These are phyloP conservation scores for Enteromius argenteus DNA, from an alignment of 2,797 vertebrate genomes.

Conservation along the genomic window DNA sequence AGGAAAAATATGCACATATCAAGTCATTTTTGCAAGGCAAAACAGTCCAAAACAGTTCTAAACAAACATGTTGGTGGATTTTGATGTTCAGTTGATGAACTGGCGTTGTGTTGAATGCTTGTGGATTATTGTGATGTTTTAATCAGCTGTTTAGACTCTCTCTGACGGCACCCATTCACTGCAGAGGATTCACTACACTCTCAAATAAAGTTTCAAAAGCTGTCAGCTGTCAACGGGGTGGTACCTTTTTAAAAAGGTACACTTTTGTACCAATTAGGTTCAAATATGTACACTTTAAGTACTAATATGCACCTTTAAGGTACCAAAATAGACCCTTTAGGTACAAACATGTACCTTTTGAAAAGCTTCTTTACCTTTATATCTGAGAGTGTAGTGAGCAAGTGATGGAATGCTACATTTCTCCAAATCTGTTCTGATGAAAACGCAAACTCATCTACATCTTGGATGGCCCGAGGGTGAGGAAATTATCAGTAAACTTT, in stretches of 20 bases:
- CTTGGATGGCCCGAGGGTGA: not conserved
- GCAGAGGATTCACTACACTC: not conserved
- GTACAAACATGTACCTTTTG: too few relatives aligned
- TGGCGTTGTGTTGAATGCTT: not conserved
- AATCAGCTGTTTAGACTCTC: not conserved
- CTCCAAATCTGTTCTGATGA: not conserved
- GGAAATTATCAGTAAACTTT: not conserved
- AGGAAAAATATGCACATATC: not conserved
- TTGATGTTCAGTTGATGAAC: not conserved
- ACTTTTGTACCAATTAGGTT: too few relatives aligned
- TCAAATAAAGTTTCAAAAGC: too few relatives aligned
- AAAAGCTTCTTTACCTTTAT: too few relatives aligned
- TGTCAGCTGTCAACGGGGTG: too few relatives aligned
- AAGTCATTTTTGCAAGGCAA: not conserved
- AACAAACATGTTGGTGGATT: not conserved
- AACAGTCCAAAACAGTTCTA: not conserved
- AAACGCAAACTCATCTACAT: not conserved
- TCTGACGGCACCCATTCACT: not conserved
- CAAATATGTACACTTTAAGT: too few relatives aligned
- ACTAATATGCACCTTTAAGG: too few relatives aligned
- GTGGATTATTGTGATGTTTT: not conserved
- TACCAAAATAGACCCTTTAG: too few relatives aligned
- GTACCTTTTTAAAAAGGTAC: too few relatives aligned
- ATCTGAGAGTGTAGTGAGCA: not conserved
- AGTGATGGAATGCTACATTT: not conserved